Conservation (phyloP, 2,113 vertebrate species). For the Oncorhynchus nerka region DNA sequence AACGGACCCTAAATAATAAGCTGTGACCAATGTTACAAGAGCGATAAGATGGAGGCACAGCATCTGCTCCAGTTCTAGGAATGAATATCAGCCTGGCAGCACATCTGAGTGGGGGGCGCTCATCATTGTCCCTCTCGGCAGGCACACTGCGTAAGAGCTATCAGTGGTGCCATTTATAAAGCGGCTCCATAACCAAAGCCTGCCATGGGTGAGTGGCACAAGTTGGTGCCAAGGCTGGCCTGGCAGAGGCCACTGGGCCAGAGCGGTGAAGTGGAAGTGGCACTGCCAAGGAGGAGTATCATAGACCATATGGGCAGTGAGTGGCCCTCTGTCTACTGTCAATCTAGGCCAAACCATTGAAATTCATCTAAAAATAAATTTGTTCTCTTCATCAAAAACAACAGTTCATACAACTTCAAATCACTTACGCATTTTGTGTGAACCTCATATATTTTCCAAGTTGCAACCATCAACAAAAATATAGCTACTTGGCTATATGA, state of each 20-base stretch:
- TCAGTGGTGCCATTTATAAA: background rate
- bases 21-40: conserved; percentile 16
- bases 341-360: no score
- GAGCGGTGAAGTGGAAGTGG: background rate
- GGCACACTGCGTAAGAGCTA: background rate
- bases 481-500: no score
- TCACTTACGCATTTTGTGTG: no score
- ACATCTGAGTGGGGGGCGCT: background rate
- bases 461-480: no score
- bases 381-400: background rate
- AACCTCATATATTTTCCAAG: no score
- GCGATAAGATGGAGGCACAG: background rate
- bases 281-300: background rate
- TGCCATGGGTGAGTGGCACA: background rate
- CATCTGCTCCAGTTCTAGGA: background rate
- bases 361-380: no score
- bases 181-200: background rate
- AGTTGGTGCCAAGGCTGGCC: background rate
- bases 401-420: background rate
- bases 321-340: no score
- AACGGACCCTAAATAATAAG: conserved; percentile 39
- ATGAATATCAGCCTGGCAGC: conserved; percentile 10
- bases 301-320: background rate
- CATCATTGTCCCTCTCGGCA: conserved; percentile 10
- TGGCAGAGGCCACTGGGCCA: background rate